These are phyloP conservation scores for Sorex maritimensis DNA, from an alignment of 2,797 vertebrate genomes.

Conservation along the genomic window DNA sequence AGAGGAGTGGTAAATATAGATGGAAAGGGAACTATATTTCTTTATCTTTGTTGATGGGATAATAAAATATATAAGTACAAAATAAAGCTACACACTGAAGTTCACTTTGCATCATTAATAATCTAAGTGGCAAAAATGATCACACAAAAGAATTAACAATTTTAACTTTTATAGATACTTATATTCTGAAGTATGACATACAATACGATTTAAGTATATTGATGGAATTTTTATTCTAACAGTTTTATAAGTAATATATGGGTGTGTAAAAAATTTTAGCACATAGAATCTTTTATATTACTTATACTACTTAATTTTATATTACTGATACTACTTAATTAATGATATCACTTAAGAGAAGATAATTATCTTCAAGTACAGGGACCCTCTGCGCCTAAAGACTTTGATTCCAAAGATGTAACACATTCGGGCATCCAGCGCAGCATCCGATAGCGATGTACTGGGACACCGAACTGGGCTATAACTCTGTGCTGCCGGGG, in stretches of 20 bases:
- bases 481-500: too few relatives aligned
- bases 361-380: slow-evolving; percentile 18
- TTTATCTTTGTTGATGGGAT: slow-evolving; percentile 5
- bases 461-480: too few relatives aligned
- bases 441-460: too few relatives aligned
- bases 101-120: slow-evolving; percentile 24
- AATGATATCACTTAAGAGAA: slow-evolving; percentile 1
- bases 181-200: not conserved
- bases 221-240: slow-evolving; percentile 51
- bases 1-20: not conserved
- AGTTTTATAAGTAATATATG: not conserved
- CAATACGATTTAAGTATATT: not conserved
- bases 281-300: slow-evolving; percentile 22
- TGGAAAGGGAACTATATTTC: not conserved
- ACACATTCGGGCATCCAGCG: too few relatives aligned
- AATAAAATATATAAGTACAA: not conserved
- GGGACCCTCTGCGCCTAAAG: too few relatives aligned
- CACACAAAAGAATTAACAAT: not conserved
- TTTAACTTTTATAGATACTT: slow-evolving; percentile 21
- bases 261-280: not conserved
- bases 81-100: slow-evolving; percentile 10
- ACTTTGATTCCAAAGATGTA: too few relatives aligned
- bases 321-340: too few relatives aligned
- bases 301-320: not conserved
- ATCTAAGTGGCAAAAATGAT: not conserved